Evolutionary conservation across 2,113 vertebrate species (phyloP), one percentile per base, ranked within the genome.

Genomic region (Clinocottus analis): DNA sequence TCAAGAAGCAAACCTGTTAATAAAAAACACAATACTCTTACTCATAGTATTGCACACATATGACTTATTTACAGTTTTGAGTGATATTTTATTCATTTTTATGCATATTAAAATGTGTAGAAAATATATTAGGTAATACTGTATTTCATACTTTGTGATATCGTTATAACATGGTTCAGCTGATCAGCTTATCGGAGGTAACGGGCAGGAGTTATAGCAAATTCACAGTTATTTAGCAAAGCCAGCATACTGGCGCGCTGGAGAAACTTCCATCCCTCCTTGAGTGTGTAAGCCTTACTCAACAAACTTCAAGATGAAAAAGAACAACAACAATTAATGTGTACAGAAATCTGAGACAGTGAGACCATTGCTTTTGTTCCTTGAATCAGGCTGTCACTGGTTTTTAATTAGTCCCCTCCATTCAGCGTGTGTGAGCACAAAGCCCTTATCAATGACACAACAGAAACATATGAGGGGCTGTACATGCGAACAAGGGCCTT

Each of bases 401-500:
- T 85, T 93, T 93, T 92, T 92, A 93, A 93, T 93, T 93, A 93
- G 80, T 75, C 13, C 5, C 43, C 77, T 88, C 86, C 83, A 74
- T 85, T 82, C 71, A 84, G 90, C 65, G 55, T 51, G 74, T 83
- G 77, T 51, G 65, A 77, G 78, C 65, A 77, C 89, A 89, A 90
- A 91, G 85, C 88, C 69, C 87, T 93, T 93, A 94, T 94, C 91
- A 93, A 85, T 91, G 88, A 81, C 79, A 88, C 80, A 87, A 76
- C 75, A 87, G 84, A 80, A 91, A 92, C 83, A 89, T 82, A 65
- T 80, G 84, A 93, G 79, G 66, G 77, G 74, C 75, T 35, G 73
- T 47, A 85, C 84, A 83, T 87, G 55, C 70, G 90, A 92, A 93
- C 82, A 85, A 92, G 90, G 76, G 77, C 75, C 78, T 89, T 90